Conservation (phyloP, 2,113 vertebrate genomes). For the Helogale parvula region DNA sequence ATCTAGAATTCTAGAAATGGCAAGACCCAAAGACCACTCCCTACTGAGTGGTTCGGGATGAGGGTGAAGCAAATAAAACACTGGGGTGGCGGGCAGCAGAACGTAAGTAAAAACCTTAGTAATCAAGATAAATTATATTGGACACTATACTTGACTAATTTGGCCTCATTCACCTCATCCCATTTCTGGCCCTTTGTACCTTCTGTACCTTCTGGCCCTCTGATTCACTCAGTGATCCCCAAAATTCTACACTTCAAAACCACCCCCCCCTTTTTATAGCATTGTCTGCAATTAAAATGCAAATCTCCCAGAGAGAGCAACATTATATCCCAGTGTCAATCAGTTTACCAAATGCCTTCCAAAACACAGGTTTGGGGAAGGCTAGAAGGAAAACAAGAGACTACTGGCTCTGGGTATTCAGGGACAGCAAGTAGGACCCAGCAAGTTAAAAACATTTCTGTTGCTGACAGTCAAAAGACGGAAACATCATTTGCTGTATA, state of each 20-base stretch:
- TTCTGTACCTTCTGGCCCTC: no score
- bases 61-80: not conserved
- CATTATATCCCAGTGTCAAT: not conserved
- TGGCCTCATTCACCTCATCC: not conserved
- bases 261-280: not conserved
- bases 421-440: no score
- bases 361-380: not conserved
- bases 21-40: not conserved
- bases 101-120: not conserved
- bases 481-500: not conserved
- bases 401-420: not conserved
- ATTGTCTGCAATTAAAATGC: not conserved
- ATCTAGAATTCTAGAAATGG: not conserved
- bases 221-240: not conserved
- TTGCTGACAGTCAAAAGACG: not conserved
- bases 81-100: accelerated
- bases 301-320: not conserved
- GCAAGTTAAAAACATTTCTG: not conserved
- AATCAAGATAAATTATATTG: not conserved
- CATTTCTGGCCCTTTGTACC: not conserved
- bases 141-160: not conserved
- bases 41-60: not conserved
- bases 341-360: not conserved
- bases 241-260: not conserved
- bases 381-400: not conserved